A percentile compares a stretch with the other conserved stretches of the same genome.
Conservation (phyloP, 2,797 vertebrate species). For the Sebastolobus alascanus region DNA sequence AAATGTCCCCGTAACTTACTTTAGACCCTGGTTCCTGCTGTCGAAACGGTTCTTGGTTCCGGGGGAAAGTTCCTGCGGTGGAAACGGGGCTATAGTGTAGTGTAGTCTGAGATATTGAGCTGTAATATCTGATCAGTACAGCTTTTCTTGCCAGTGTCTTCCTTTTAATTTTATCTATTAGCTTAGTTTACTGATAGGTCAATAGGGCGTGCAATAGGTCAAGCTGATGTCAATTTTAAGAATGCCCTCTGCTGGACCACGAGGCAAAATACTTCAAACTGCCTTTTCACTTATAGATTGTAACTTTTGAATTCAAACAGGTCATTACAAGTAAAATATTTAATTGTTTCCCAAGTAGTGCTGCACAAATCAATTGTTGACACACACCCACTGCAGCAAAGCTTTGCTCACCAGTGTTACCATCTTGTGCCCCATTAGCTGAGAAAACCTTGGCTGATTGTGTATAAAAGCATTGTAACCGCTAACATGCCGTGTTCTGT, state of each 20-base stretch:
- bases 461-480: background rate
- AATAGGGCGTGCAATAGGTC: background rate
- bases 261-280: background rate
- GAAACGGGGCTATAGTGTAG: too few species aligned
- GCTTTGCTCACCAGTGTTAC: background rate
- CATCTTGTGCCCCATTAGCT: background rate
- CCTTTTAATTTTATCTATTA: too few species aligned
- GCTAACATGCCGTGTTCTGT: background rate
- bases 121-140: background rate
- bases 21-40: too few species aligned
- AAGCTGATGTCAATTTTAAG: background rate
- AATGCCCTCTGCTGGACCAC: background rate
- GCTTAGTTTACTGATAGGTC: background rate
- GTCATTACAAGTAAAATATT: too few species aligned
- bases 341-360: too few species aligned
- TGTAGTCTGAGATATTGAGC: background rate
- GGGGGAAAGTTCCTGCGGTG: too few species aligned
- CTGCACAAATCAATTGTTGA: constrained; percentile 22
- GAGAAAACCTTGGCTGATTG: constrained; percentile 2
- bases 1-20: too few species aligned
- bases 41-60: too few species aligned
- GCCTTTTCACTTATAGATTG: too few species aligned
- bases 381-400: constrained; percentile 7
- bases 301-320: too few species aligned
- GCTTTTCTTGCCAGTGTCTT: background rate